Percentiles rank a stretch among this genome's conserved stretches.
These are phyloP conservation scores for Sebastes itinus DNA, from an alignment of 2,797 vertebrate species.

Conservation along the genomic window DNA sequence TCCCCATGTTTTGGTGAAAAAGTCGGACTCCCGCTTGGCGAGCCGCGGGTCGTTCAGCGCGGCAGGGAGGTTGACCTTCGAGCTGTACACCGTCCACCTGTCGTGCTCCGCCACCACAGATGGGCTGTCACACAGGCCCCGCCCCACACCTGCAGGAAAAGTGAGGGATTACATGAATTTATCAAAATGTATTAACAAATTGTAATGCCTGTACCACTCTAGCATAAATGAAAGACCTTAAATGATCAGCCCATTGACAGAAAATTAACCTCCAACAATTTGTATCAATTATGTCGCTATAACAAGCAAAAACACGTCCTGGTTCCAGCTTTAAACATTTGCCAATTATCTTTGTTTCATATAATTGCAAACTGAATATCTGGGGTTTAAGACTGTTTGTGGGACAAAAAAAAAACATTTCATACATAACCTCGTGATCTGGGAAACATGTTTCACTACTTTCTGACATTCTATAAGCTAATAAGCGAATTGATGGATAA, in stretches of 20 bases:
- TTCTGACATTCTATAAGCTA: background rate
- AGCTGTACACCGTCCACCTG: conserved; percentile 97
- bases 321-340: background rate
- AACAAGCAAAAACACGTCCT: background rate
- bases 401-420: background rate
- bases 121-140: conserved; percentile 87
- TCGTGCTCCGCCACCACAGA: conserved; percentile 95
- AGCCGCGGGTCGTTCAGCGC: conserved; percentile 97
- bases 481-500: background rate
- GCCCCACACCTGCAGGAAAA: conserved; percentile 81
- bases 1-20: conserved; percentile 99
- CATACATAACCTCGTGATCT: background rate
- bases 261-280: background rate
- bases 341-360: background rate
- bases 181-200: background rate
- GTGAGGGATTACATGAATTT: too few species aligned
- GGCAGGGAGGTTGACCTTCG: conserved; percentile 98
- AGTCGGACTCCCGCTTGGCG: conserved; percentile 97
- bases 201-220: background rate
- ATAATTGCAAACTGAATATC: background rate
- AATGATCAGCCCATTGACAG: background rate
- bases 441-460: background rate
- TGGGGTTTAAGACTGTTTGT: background rate
- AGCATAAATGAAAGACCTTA: too few species aligned
- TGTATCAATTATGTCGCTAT: background rate